These are phyloP conservation scores for Fragum fragum DNA, from an alignment of 2,888 invertebrate species.

Conservation along the genomic window DNA sequence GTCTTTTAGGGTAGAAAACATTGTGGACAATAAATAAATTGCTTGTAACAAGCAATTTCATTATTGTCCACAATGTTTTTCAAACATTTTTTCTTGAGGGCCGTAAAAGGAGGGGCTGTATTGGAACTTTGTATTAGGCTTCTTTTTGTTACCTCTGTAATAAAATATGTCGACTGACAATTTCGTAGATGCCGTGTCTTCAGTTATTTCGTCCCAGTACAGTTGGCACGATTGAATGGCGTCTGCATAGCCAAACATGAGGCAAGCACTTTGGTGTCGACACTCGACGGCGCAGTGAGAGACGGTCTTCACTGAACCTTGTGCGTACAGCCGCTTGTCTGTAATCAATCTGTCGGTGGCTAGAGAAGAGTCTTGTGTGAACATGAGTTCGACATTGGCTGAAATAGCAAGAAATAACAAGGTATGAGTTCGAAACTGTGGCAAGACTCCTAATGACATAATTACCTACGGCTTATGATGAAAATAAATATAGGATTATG, in stretches of 20 bases:
- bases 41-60: no score
- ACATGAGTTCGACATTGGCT: background rate
- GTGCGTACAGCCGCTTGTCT: background rate
- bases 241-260: background rate
- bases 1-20: no score
- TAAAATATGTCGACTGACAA: background rate
- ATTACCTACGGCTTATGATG: no score
- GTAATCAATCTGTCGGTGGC: background rate
- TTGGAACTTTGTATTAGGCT: no score
- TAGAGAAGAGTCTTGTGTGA: background rate
- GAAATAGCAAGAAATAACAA: no score
- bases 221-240: background rate
- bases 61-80: no score
- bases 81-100: no score
- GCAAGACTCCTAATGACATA: no score
- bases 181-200: background rate
- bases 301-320: background rate
- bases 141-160: slow-evolving; percentile 1
- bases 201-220: background rate
- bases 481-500: no score
- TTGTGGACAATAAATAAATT: no score
- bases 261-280: background rate
- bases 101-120: no score
- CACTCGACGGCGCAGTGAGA: background rate
- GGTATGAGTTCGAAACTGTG: no score